Conservation (phyloP, 1,140 invertebrate species). For the Sycophaga agraensis region DNA sequence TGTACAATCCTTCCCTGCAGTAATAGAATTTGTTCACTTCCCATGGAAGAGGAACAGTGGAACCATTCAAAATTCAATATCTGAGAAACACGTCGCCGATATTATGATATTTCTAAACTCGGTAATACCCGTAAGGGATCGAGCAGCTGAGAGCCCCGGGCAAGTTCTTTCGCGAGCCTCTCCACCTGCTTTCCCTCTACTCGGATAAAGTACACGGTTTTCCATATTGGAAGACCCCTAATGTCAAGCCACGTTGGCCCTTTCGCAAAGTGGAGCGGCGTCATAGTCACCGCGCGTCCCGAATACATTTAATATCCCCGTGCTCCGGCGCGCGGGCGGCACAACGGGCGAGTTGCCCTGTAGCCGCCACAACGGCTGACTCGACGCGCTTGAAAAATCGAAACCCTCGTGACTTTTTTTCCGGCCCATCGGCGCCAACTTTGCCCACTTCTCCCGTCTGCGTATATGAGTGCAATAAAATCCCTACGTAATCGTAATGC, state of each 20-base stretch:
- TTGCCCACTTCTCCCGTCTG: too few relatives aligned
- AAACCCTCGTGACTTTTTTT: too few relatives aligned
- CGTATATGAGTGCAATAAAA: too few relatives aligned
- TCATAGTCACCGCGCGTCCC: slow-evolving; percentile 31
- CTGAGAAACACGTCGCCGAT: slow-evolving; percentile 38
- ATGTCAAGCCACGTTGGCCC: slow-evolving; percentile 31
- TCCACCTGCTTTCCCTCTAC: background rate
- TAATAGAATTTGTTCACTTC: too few relatives aligned
- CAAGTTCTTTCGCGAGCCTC: background rate
- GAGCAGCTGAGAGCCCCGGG: background rate
- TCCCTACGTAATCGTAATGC: too few relatives aligned
- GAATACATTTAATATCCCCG: slow-evolving; percentile 39
- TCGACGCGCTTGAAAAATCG: too few relatives aligned
- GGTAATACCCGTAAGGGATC: slow-evolving; percentile 28
- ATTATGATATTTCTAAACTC: slow-evolving; percentile 43
- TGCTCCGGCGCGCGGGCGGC: too few relatives aligned
- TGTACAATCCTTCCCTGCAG: too few relatives aligned
- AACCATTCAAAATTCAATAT: slow-evolving; percentile 40
- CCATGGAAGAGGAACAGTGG: slow-evolving; percentile 8
- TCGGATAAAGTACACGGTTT: background rate
- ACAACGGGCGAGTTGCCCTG: too few relatives aligned
- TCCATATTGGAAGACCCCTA: slow-evolving; percentile 40
- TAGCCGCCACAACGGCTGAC: too few relatives aligned
- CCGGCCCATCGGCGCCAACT: too few relatives aligned
- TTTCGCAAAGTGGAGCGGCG: background rate